Base-by-base conservation (phyloP, 2,113 vertebrate genomes). In the Pluvialis apricaria region DNA sequence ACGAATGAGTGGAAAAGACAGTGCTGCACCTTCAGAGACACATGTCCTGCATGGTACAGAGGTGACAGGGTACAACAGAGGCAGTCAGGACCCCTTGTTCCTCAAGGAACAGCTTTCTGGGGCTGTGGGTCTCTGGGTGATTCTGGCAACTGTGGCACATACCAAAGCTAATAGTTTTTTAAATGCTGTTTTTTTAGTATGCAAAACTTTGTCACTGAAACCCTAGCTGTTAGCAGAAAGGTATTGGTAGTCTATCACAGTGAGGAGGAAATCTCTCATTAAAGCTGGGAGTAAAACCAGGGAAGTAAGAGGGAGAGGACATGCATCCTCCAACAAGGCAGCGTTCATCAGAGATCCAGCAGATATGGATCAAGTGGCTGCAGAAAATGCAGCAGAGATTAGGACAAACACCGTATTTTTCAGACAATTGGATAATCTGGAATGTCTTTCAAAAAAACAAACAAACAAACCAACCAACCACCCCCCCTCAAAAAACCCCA, bases 11-110 rank as follows among this genome's bases (percentile, higher is more conserved):
- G 18, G 42, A 76, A 8, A 22, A 78, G 34, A 19, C 11, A 54
- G 16, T 5, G 9, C n/a, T 45, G 25, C 44, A 62, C 14, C 25
- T 73, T 86, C 24, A 54, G 54, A 29, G 31, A 28, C 29, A 45
- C 1, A n/a, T n/a, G 2, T n/a, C n/a, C n/a, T 42, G 28, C 44
- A 28, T 0, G 0, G 17, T 9, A 34, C 69, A 62, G 31, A 51
- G 10, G 10, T 36, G 36, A 28, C 34, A 49, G 31, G 28, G 36
- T 15, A 36, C 32, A 44, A 52, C 3, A 1, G 31, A 66, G 9
- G 19, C 20, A 47, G 26, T 11, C 40, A 40, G 47, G 8, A 26
- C 5, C 8, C 19, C 21, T 58, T 60, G 31, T 34, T 45, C 17
- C 25, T 75, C 57, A 49, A 36, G 44, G 20, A 7, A 44, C 28